Evolutionary conservation across 2,797 vertebrate species (phyloP).

Genomic region (Ammospiza maritima): DNA sequence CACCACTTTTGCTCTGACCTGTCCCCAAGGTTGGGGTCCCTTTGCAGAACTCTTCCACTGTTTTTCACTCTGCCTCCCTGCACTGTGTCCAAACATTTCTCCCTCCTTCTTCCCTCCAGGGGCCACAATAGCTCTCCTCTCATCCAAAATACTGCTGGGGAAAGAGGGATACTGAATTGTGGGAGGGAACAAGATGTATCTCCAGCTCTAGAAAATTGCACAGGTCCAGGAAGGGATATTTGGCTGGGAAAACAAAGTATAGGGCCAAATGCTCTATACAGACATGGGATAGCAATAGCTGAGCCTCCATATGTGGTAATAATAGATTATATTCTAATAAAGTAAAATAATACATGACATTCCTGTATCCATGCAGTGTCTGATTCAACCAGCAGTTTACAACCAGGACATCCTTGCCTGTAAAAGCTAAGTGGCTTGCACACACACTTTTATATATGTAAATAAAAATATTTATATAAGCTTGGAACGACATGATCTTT

Average conservation of each 20-base stretch:
- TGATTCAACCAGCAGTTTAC: neutral
- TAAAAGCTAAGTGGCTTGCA: neutral
- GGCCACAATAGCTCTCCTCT: neutral
- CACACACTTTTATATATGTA: neutral
- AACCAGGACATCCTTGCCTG: neutral
- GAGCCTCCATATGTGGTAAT: neutral
- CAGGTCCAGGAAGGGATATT: neutral
- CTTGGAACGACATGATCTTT: neutral
- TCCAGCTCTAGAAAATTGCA: neutral
- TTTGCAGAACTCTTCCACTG: neutral
- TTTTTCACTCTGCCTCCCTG: neutral
- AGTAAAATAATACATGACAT: neutral
- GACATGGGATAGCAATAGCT: neutral
- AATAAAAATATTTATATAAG: neutral
- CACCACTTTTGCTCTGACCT: neutral
- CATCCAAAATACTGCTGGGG: neutral
- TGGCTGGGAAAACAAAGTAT: neutral
- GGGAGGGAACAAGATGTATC: neutral
- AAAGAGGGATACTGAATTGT: neutral
- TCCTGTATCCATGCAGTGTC: neutral
- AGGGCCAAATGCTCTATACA: neutral
- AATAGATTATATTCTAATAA: neutral
- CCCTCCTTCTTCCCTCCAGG: neutral
- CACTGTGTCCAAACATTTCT: neutral
- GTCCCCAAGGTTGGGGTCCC: neutral